These are phyloP conservation scores for Eurystomus gularis DNA, from an alignment of 2,113 vertebrate genomes.

Conservation along the genomic window DNA sequence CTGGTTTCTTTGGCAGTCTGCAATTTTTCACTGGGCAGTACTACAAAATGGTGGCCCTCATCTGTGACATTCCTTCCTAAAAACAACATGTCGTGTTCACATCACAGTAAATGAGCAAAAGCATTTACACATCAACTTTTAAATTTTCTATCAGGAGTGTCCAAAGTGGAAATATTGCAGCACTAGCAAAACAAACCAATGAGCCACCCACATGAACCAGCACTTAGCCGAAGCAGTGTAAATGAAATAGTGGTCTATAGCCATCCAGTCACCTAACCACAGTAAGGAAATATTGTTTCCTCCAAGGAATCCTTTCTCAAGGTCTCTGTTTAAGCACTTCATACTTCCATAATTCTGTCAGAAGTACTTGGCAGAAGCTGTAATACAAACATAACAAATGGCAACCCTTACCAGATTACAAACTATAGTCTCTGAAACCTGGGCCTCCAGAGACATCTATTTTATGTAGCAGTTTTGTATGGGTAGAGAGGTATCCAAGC, in stretches of 20 bases:
- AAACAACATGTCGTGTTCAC: accelerated
- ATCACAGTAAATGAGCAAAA: not conserved
- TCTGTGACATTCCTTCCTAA: not conserved
- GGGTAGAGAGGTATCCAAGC: not conserved
- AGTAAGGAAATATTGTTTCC: not conserved
- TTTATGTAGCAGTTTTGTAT: not conserved
- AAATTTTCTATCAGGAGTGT: not conserved
- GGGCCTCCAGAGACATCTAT: not conserved
- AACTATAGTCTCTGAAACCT: not conserved
- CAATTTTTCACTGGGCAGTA: not conserved
- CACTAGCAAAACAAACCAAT: not conserved
- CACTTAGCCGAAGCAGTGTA: not conserved
- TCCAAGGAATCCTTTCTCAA: not conserved
- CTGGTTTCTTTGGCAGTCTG: not conserved
- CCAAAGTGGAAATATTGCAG: not conserved
- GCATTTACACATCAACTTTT: not conserved
- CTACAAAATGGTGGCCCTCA: not conserved
- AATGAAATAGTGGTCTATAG: not conserved
- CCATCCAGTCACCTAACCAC: conserved; percentile 11
- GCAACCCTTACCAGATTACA: conserved; percentile 7
- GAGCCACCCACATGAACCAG: not conserved
- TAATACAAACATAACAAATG: not conserved
- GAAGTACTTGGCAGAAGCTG: conserved; percentile 20
- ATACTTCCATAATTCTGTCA: not conserved
- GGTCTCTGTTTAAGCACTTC: not conserved